Conservation (phyloP, 1,140 invertebrate species). For the Cataglyphis hispanica region DNA sequence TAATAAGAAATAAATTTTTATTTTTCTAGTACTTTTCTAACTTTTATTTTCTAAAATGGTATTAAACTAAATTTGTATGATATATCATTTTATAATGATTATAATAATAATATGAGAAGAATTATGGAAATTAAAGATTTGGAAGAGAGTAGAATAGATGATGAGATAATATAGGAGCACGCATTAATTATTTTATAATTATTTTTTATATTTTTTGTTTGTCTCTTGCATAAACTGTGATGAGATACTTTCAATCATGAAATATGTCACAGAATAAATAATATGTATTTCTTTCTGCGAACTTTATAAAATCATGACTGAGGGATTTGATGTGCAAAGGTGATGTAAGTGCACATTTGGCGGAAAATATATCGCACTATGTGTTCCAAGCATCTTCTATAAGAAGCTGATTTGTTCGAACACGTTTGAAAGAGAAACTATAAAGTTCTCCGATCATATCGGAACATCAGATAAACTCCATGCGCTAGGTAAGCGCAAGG, state of each 20-base stretch:
- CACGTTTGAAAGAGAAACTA: slow-evolving; percentile 13
- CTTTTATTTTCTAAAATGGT: too few relatives aligned
- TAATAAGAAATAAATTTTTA: not conserved
- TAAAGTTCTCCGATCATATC: slow-evolving; percentile 22
- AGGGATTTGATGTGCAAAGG: not conserved
- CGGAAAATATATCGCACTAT: not conserved
- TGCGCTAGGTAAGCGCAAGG: not conserved
- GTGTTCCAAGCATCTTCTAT: not conserved
- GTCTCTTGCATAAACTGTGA: not conserved
- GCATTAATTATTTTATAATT: not conserved
- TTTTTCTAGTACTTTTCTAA: too few relatives aligned
- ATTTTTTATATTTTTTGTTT: not conserved
- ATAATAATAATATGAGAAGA: not conserved
- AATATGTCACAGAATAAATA: not conserved
- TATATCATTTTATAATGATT: not conserved
- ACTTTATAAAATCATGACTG: not conserved
- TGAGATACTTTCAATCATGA: not conserved
- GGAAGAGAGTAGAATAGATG: not conserved
- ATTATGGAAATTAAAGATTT: not conserved
- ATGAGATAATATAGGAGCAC: not conserved
- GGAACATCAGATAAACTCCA: not conserved
- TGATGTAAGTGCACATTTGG: not conserved
- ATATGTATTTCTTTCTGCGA: not conserved
- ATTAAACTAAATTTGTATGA: too few relatives aligned
- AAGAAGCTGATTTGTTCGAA: slow-evolving; percentile 15